Conservation (phyloP, 2,113 vertebrate genomes). For the Epinephelus moara region DNA sequence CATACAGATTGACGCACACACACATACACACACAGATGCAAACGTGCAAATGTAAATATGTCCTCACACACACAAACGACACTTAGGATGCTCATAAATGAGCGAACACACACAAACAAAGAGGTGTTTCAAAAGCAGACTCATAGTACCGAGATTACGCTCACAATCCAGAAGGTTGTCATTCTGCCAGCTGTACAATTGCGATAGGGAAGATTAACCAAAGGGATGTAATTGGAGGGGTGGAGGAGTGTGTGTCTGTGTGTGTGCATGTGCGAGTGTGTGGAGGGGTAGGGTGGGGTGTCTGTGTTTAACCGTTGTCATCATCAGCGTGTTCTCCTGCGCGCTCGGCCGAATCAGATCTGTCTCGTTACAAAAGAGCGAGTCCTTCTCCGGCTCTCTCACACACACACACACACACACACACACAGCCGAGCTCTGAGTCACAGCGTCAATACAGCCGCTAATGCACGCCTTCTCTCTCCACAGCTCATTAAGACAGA, state of each 20-base stretch:
- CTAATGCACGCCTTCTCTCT: conserved; percentile 41
- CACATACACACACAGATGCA: not conserved
- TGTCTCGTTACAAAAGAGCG: conserved; percentile 59
- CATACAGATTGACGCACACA: too few relatives aligned
- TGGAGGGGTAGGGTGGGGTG: conserved; percentile 12
- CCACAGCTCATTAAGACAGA: conserved; percentile 61
- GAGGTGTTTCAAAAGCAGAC: conserved; percentile 21
- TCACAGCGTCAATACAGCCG: conserved; percentile 32
- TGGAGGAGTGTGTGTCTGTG: conserved; percentile 23
- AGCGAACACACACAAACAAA: conserved; percentile 11
- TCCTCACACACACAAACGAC: not conserved
- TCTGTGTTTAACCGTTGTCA: conserved; percentile 54
- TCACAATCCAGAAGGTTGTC: conserved; percentile 36
- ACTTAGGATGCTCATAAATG: not conserved
- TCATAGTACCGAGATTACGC: not conserved
- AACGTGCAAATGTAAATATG: not conserved
- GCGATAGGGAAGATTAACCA: conserved; percentile 65
- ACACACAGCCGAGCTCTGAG: conserved; percentile 43
- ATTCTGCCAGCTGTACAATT: conserved; percentile 53
- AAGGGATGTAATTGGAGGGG: conserved; percentile 65
- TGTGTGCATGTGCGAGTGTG: conserved; percentile 1
- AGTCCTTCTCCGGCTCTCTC: conserved; percentile 31
- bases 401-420: conserved; percentile 3
- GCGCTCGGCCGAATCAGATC: conserved; percentile 60
- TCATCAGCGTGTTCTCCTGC: conserved; percentile 51